Base-by-base conservation (phyloP, 2,113 vertebrate species). In the Galeopterus variegatus region DNA sequence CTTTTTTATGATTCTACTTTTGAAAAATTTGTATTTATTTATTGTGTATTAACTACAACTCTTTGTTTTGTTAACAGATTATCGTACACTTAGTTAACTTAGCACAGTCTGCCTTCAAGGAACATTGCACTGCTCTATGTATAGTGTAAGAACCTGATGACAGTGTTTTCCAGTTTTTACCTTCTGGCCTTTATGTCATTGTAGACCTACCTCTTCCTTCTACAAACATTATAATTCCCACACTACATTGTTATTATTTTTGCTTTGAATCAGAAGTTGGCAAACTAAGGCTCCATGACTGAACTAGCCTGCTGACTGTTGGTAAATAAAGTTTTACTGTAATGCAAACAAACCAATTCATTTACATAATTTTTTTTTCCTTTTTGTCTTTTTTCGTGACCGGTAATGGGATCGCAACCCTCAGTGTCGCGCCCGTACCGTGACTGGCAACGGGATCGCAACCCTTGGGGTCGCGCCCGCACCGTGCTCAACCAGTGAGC, bases 211-310 rank as follows among this genome's bases (percentile, higher is more conserved):
- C 7, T 85, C 36, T 77, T 73, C 36, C 60, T 94, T 89, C 1
- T 58, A 11, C 7, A 9, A 41, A 3, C 36, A 8, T 64, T 77
- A 31, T 56, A 77, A 54, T 70, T 82, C 33, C 15, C 11, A 89
- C 2, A 24, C 45, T 50, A 28, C 12, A 9, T 70, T 70, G 19
- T 81, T 6, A 52, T 58, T 86, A 64, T 45, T 82, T 90, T 94
- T 87, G 12, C 62, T 96, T 96, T 96, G 82, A 82, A 45, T 89
- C 17, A 88, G 19, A 33, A 15, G 62, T 90, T 90, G 28, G 19
- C 17, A 90, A 77, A 69, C 54, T 50, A 85, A 64, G 60, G 10
- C 23, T 33, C 24, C 17, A 8, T 58, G 72, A n/a, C 28, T 56
- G 84, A 95, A 79, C 28, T 45, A 88, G 3, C 15, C 26, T 73